Evolutionary conservation across 2,888 invertebrate species (phyloP), one percentile per base, ranked within the genome.

Genomic region (Pasiphila rectangulata): DNA sequence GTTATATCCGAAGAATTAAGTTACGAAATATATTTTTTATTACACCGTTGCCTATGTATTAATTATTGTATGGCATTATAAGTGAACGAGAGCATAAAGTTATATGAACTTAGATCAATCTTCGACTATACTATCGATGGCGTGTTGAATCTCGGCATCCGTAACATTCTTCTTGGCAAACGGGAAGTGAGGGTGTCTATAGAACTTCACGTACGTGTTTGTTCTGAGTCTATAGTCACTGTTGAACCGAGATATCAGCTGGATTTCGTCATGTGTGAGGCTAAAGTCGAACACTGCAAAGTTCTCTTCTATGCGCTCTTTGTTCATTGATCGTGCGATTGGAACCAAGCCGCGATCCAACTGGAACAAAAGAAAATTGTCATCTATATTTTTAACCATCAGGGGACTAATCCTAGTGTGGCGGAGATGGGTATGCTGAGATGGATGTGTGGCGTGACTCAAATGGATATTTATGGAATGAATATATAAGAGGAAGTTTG

Each of bases 241-340:
- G 63, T 91, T 83, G 57, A 89, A 92, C 2, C 72, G 64, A 45
- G 91, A 91, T 57, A 92, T 60, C 32, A 88, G 61, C 12, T 72
- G 63, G 46, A 91, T 82, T 63, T 92, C 92, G 4, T 85, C 83
- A 0, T 79, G 52, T 5, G 78, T 75, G 17, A 92, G 75, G 44
- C 80, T 65, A 67, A 92, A 92, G 71, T 92, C 90, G 44, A 91
- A 89, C 47, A 92, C 79, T 55, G 89, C 72, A 32, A 92, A 83
- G 62, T 92, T 92, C 62, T 90, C 79, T 42, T 72, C 69, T 32
- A 92, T 90, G 32, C 91, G 86, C 3, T 77, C 75, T 52, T 83
- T 81, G 54, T 91, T 92, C 1, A 88, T 87, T 0, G 92, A 92
- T 54, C 92, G 90, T 1, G 92, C 91, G 49, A 92, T 91, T 2